These are phyloP conservation scores for Frankliniella fusca DNA, from an alignment of 2,888 invertebrate species.

Conservation along the genomic window DNA sequence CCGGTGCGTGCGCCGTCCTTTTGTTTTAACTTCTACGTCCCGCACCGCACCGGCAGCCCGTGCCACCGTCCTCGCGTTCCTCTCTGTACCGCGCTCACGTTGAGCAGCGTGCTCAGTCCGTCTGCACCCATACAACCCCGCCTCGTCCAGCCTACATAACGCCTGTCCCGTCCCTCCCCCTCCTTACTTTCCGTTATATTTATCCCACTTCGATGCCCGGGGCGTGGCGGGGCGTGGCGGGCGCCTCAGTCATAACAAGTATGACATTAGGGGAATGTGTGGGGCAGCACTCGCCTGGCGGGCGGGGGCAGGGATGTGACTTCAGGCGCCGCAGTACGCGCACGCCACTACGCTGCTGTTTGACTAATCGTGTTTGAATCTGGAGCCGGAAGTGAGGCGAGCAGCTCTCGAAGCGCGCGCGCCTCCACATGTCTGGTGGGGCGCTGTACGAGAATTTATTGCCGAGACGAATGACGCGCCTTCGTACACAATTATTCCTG, in stretches of 20 bases:
- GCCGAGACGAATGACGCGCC: too few relatives aligned
- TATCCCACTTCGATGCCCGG: not conserved
- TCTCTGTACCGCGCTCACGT: conserved; percentile 3
- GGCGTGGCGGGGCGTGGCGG: too few relatives aligned
- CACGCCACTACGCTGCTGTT: too few relatives aligned
- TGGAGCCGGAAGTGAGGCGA: too few relatives aligned
- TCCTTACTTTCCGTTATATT: conserved; percentile 3
- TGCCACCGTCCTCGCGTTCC: not conserved
- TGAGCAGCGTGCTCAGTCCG: not conserved
- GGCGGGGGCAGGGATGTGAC: too few relatives aligned
- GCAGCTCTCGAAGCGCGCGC: too few relatives aligned
- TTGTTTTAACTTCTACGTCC: not conserved
- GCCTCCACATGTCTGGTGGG: too few relatives aligned
- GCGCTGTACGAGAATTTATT: too few relatives aligned
- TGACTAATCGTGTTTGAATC: too few relatives aligned
- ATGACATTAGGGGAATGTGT: not conserved
- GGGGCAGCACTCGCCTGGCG: too few relatives aligned
- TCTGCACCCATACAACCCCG: not conserved
- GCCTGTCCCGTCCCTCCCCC: not conserved
- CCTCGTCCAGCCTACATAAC: not conserved
- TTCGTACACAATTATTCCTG: too few relatives aligned
- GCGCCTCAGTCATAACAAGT: conserved; percentile 1
- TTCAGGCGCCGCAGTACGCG: too few relatives aligned
- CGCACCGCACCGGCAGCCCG: not conserved
- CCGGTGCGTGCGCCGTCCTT: not conserved